Conservation (phyloP, 2,113 vertebrate species). For the Peucedramus taeniatus region DNA sequence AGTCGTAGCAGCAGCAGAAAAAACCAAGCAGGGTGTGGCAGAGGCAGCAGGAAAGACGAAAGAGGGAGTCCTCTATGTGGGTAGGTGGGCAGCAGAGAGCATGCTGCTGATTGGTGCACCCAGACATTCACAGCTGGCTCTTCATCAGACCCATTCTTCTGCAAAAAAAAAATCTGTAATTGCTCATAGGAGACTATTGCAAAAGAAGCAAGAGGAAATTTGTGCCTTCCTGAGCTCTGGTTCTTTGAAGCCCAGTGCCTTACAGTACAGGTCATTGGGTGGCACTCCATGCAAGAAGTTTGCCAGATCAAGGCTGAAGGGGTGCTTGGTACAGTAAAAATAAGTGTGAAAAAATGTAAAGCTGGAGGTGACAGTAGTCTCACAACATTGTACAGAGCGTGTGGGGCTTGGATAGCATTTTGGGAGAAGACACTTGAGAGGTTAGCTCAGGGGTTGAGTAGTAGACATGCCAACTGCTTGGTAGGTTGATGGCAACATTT, state of each 20-base stretch:
- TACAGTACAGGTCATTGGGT: neutral
- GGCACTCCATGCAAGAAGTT: neutral
- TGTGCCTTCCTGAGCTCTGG: neutral
- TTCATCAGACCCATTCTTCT: neutral
- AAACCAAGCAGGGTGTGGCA: constrained; percentile 87
- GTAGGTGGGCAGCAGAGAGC: constrained; percentile 68
- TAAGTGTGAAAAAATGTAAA: neutral
- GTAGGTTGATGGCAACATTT: neutral
- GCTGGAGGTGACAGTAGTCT: neutral
- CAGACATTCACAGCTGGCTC: neutral
- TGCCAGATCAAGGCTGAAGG: neutral
- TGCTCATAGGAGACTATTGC: neutral
- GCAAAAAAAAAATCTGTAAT: neutral
- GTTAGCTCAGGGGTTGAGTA: neutral
- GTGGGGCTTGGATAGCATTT: neutral
- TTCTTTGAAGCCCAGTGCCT: neutral
- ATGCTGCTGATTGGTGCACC: accelerated
- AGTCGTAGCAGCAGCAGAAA: constrained; percentile 84
- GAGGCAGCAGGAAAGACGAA: constrained; percentile 88
- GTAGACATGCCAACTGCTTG: neutral
- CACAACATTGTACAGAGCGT: neutral
- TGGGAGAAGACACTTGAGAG: neutral
- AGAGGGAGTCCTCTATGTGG: constrained; percentile 85
- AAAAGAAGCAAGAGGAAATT: neutral
- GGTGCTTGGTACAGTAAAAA: neutral